Evolutionary conservation across 2,797 vertebrate genomes (phyloP), one percentile per base, ranked within the genome.

Genomic region (Geotrypetes seraphini): DNA sequence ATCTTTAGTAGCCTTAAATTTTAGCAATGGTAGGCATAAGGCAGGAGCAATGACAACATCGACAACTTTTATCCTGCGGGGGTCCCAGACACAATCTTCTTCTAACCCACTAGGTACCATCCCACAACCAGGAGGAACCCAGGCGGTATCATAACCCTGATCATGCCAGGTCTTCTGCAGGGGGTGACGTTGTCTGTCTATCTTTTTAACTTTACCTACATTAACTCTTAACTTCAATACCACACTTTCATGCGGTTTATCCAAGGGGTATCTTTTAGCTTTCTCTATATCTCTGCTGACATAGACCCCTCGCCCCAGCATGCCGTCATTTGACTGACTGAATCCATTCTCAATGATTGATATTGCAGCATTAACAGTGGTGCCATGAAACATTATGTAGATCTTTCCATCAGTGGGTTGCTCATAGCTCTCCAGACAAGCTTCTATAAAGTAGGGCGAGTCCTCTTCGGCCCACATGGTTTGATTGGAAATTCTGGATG

Each of bases 341-440:
- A 83, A 79, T 1, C 73, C 69, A 0, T 1, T 1, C 0, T 0
- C 0, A 6, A 1, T 1, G 22, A 82, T 78, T 8, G 3, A 0
- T 1, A 7, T 0, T 7, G 65, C 63, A 2, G 0, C 22, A 0
- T 1, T 1, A 1, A 1, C 16, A 20, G 31, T 44, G 26, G 79
- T 79, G 16, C 78, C 75, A 3, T 81, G 74, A 37, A 72, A 79
- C 75, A 82, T 80, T 23, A 49, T 5, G n/a, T 76, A 76, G 5
- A 0, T 33, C 7, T 1, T 11, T 6, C 0, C 3, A 1, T 31
- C 2, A 2, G 0, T 1, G 2, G 71, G 65, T 0, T 5, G 6
- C 3, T 15, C 2, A 1, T 1, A 0, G 0, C 0, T 3, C 36
- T 47, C 10, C 39, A 36, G 15, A 16, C 3, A 13, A 54, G 58